phyloP scores from a whole-genome alignment of 1,140 invertebrate genomes.

The Achatina immaculata region DNA sequence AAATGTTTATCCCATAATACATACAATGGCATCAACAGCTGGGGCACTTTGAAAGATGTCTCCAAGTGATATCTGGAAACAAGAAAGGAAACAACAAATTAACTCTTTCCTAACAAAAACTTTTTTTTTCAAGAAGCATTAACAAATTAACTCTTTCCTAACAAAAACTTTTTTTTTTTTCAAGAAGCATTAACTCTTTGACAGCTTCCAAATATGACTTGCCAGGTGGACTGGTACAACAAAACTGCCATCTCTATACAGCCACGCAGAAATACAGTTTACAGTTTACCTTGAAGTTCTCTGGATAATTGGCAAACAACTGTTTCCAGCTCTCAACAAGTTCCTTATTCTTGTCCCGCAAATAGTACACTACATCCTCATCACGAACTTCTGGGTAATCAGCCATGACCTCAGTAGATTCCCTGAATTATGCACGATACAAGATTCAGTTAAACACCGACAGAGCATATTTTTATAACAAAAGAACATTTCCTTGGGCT shows the following conservation, averaged over 20 bases:
- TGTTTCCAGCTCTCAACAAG: constrained; percentile 1
- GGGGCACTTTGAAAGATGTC: constrained; percentile 60
- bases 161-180: background rate
- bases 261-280: background rate
- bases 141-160: background rate
- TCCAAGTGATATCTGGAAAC: constrained; percentile 53
- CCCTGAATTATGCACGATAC: no score
- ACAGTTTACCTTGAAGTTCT: constrained; percentile 1
- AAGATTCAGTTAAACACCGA: no score
- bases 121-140: background rate
- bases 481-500: no score
- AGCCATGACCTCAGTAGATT: background rate
- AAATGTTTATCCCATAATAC: constrained; percentile 15
- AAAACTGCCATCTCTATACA: background rate
- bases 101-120: background rate
- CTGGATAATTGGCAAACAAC: background rate
- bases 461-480: no score
- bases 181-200: background rate
- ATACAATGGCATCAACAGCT: constrained; percentile 61
- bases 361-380: background rate
- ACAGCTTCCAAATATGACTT: background rate
- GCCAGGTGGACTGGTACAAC: background rate
- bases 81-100: background rate
- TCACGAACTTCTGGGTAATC: background rate
- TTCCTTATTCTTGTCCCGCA: constrained; percentile 1